Percentiles rank a stretch among this genome's conserved stretches.
Evolutionary conservation across 35 echinoderm and acorn worm genomes (phyloP).

Genomic region (Anneissia japonica): DNA sequence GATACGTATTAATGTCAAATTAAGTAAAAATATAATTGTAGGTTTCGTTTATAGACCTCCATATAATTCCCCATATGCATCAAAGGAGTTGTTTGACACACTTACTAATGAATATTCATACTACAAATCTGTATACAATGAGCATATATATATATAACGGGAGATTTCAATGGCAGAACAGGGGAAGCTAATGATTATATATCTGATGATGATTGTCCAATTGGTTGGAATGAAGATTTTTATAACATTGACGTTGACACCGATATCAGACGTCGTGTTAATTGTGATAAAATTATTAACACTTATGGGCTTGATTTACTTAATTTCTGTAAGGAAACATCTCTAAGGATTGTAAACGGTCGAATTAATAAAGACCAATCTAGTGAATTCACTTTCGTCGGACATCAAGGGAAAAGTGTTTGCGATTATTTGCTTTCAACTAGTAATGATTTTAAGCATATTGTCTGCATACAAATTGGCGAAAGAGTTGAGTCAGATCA

Average conservation of each 20-base stretch:
- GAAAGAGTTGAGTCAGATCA: no score
- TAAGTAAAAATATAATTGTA: no score
- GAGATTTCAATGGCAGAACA: neutral
- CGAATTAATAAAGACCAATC: neutral
- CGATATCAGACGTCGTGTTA: neutral
- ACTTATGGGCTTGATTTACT: neutral
- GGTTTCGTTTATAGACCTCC: no score
- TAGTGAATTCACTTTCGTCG: neutral
- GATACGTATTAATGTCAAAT: no score
- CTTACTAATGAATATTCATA: no score
- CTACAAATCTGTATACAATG: no score
- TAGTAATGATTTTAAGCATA: no score
- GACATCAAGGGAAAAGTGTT: neutral
- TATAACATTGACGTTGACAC: neutral
- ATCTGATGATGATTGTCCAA: neutral
- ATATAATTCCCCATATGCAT: no score
- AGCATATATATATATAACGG: neutral
- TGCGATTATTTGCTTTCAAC: neutral
- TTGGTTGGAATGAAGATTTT: neutral
- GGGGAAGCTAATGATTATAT: neutral
- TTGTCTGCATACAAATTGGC: no score
- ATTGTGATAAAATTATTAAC: neutral
- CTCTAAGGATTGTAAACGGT: neutral
- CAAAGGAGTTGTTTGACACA: no score
- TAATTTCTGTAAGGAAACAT: neutral